Evolutionary conservation across 2,113 vertebrate genomes (phyloP), one percentile per base, ranked within the genome.

Genomic region (Cygnus buccinator): DNA sequence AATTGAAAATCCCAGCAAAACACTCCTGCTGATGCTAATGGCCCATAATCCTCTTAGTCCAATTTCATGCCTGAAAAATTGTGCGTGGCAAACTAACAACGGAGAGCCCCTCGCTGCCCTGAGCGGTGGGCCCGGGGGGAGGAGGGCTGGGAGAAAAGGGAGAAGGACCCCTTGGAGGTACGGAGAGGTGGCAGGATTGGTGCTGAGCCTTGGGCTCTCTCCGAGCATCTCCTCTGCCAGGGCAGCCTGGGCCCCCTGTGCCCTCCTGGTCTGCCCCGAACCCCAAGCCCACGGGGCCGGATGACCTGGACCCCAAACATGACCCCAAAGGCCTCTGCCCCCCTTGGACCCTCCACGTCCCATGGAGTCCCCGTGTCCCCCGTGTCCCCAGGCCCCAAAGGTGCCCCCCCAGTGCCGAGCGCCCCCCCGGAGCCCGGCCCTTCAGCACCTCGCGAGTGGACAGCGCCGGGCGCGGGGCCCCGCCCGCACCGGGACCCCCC

Each of bases 21-120:
- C 94, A 46, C 76, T 94, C 94, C 74, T 76, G 90, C 79, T 93
- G 93, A 95, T 95, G 93, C 94, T 95, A 97, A 95, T 96, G 95
- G 96, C 73, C 87, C n/a, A 3, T 93, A 97, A 97, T 96, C 96
- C 96, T 97, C 95, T 97, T 89, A 95, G 94, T 92, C 91, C 93
- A 96, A 97, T 97, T 96, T 97, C 95, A 97, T 97, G 95, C 95
- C 94, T 96, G 95, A 96, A 95, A 95, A 97, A 93, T 18, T 9
- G 25, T 89, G 81, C 93, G 89, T 93, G 85, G 87, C 61, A 57
- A 96, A 96, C 95, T 61, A 82, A 74, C 26, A 73, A 91, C 23
- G 65, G 90, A 37, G 63, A 80, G 54, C 50, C 85, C 83, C 91
- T 92, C 33, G 67, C 48, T 85, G 63, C 16, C 90, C 85, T 68